Evolutionary conservation across 2,888 invertebrate genomes (phyloP).

Genomic region (Caenorhabditis drosophilae): DNA sequence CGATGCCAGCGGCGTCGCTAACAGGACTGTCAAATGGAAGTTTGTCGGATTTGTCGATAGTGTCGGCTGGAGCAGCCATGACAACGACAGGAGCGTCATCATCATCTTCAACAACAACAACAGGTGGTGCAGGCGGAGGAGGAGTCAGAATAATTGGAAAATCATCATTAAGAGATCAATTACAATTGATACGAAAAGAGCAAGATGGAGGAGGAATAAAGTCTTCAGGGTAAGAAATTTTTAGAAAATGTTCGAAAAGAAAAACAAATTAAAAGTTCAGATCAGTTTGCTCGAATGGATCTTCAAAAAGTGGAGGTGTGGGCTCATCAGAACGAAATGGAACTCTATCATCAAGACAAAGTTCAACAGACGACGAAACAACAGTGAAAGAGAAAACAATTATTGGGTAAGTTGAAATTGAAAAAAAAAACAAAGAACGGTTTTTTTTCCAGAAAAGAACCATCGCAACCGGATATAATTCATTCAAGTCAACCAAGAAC

Average conservation of each 20-base stretch:
- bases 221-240: too few relatives aligned
- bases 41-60: conserved; percentile 1
- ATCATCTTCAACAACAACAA: not conserved
- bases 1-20: conserved; percentile 13
- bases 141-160: conserved; percentile 32
- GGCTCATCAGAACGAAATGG: conserved; percentile 10
- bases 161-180: conserved; percentile 31
- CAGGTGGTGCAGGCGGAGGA: too few relatives aligned
- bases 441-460: not conserved
- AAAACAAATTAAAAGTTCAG: too few relatives aligned
- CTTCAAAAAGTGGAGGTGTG: too few relatives aligned
- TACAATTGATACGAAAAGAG: conserved; percentile 35
- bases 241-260: too few relatives aligned
- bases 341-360: conserved; percentile 19
- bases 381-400: not conserved
- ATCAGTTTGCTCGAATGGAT: too few relatives aligned
- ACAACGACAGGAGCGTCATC: too few relatives aligned
- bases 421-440: not conserved
- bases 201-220: too few relatives aligned
- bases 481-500: conserved; percentile 24
- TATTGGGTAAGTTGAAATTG: not conserved
- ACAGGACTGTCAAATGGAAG: not conserved
- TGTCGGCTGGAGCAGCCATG: not conserved
- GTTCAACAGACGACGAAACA: conserved; percentile 18
- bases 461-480: conserved; percentile 35